A percentile compares a stretch with the other conserved stretches of the same genome.
phyloP scores from a whole-genome alignment of 2,888 invertebrate species.

The Macroteleia sp. region DNA sequence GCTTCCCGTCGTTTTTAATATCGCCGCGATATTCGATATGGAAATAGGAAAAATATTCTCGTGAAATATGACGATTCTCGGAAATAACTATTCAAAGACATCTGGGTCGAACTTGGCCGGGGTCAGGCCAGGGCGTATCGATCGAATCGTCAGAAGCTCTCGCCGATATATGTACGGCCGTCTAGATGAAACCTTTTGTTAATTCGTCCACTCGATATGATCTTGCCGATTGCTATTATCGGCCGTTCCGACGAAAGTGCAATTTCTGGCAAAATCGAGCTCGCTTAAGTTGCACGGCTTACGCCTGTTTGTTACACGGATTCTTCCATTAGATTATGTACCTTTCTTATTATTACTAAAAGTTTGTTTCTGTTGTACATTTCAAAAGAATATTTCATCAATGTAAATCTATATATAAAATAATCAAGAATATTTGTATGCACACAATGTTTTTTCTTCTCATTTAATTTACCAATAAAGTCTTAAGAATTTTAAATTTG shows the following conservation, averaged over 20 bases:
- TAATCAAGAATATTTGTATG: no score
- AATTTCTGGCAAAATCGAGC: conserved; percentile 11
- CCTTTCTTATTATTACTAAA: no score
- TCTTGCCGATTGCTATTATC: conserved; percentile 24
- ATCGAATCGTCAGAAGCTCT: conserved; percentile 39
- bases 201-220: conserved; percentile 33
- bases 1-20: no score
- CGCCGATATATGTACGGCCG: conserved; percentile 40
- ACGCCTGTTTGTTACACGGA: background rate
- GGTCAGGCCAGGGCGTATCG: conserved; percentile 62
- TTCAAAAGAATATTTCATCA: no score
- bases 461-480: no score
- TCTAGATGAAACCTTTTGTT: conserved; percentile 45
- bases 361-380: no score
- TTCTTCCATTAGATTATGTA: background rate
- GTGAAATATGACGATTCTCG: conserved; percentile 43
- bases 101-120: conserved; percentile 63
- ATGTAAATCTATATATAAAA: no score
- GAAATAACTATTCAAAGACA: conserved; percentile 53
- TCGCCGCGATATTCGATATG: conserved; percentile 38
- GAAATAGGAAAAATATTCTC: conserved; percentile 30
- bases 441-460: no score
- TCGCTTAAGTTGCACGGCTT: background rate
- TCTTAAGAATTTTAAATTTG: no score
- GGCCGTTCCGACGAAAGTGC: background rate